Conservation (phyloP, 2,113 vertebrate genomes). For the Protomyctophum bolini region DNA sequence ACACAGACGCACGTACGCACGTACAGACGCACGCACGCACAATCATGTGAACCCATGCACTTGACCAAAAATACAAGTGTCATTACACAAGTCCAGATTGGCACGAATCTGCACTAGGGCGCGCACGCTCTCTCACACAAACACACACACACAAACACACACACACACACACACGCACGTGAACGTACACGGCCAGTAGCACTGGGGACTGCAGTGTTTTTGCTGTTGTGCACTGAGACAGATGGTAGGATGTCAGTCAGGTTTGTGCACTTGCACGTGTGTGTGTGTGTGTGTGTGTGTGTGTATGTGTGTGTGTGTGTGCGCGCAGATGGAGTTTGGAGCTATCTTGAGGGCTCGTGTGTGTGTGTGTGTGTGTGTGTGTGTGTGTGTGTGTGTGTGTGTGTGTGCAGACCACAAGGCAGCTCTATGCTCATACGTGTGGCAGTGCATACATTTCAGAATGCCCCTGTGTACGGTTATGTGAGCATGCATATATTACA, state of each 20-base stretch:
- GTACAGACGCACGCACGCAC: background rate
- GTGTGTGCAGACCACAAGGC: conserved; percentile 30
- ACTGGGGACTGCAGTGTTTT: conserved; percentile 60
- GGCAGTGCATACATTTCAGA: conserved; percentile 21
- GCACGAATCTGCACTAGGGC: too few relatives aligned
- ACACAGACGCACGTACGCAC: background rate
- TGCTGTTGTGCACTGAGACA: conserved; percentile 28
- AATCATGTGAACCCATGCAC: background rate
- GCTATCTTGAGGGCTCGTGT: conserved; percentile 22
- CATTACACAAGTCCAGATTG: too few relatives aligned
- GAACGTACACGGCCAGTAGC: conserved; percentile 39
- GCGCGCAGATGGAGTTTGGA: background rate
- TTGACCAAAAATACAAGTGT: conserved; percentile 1
- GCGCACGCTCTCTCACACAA: background rate
- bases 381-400: conserved; percentile 6
- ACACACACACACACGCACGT: conserved; percentile 17
- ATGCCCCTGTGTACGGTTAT: conserved; percentile 45
- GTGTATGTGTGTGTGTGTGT: conserved; percentile 39
- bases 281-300: conserved; percentile 25
- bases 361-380: conserved; percentile 5
- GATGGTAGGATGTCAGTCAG: conserved; percentile 23
- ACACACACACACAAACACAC: conserved; percentile 16
- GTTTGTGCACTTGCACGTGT: background rate
- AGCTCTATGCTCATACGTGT: background rate
- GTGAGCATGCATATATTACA: conserved; percentile 69